Evolutionary conservation across 2,113 vertebrate genomes (phyloP).

Genomic region (Phalacrocorax carbo): DNA sequence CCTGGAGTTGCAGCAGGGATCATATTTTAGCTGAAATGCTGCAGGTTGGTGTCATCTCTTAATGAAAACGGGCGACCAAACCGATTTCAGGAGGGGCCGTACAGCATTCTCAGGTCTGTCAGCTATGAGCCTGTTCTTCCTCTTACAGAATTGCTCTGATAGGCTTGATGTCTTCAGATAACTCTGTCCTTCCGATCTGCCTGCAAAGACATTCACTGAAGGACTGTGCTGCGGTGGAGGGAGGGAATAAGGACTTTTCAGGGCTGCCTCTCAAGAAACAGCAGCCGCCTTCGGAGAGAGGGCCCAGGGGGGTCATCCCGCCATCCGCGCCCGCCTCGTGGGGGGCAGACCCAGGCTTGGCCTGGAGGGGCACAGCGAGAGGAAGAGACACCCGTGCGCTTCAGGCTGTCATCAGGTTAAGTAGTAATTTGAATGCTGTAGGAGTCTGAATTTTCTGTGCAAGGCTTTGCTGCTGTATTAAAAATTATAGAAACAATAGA

Average conservation of each 20-base stretch:
- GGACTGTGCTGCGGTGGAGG: neutral
- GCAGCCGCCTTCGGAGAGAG: neutral
- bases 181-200: neutral
- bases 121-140: neutral
- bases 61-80: neutral
- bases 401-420: neutral
- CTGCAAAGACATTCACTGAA: neutral
- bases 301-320: neutral
- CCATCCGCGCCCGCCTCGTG: no score
- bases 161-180: neutral
- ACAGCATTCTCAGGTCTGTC: neutral
- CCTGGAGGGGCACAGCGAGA: neutral
- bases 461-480: neutral
- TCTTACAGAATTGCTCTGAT: neutral
- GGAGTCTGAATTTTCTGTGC: neutral
- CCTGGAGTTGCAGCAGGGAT: neutral
- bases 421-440: neutral
- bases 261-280: neutral
- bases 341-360: no score
- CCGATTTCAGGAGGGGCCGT: neutral
- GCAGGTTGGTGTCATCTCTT: neutral
- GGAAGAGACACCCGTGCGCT: neutral
- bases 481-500: neutral
- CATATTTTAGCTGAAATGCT: neutral
- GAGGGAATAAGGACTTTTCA: neutral